phyloP scores from a whole-genome alignment of 2,113 vertebrate genomes.

The Amphiprion ocellaris region DNA sequence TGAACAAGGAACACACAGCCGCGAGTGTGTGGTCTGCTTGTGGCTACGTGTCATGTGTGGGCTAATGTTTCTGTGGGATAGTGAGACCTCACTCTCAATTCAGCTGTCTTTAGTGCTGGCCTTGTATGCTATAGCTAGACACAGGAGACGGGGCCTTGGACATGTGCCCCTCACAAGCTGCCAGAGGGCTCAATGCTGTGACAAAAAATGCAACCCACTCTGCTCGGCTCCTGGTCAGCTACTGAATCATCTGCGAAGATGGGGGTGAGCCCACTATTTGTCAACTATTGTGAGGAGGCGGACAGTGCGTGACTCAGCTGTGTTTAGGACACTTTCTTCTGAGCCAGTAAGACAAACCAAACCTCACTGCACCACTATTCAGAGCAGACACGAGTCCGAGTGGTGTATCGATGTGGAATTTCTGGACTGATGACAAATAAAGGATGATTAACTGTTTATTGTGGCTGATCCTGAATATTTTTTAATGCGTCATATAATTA shows the following conservation, averaged over 20 bases:
- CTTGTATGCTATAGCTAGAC: conserved; percentile 55
- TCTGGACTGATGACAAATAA: not conserved
- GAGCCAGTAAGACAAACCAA: conserved; percentile 31
- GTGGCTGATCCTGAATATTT: no score
- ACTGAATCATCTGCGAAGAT: conserved; percentile 68
- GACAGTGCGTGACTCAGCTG: conserved; percentile 71
- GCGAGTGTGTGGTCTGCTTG: conserved; percentile 49
- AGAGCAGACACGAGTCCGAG: not conserved
- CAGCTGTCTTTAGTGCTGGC: conserved; percentile 44
- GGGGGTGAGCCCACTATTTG: conserved; percentile 61
- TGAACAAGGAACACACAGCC: conserved; percentile 40
- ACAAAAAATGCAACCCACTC: conserved; percentile 68
- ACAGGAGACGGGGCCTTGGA: conserved; percentile 66
- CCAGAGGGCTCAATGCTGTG: conserved; percentile 60
- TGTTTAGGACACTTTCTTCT: conserved; percentile 54
- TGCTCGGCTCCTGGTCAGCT: conserved; percentile 45
- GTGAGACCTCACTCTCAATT: conserved; percentile 53
- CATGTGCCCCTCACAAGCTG: conserved; percentile 54
- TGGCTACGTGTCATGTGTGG: conserved; percentile 60
- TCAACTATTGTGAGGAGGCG: conserved; percentile 63
- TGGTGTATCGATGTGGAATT: not conserved
- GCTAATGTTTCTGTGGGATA: conserved; percentile 55
- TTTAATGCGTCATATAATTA: not conserved
- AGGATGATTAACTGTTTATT: not conserved
- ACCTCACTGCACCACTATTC: conserved; percentile 26